Conservation (phyloP, 2,888 invertebrate species). For the Brachyptera putata region DNA sequence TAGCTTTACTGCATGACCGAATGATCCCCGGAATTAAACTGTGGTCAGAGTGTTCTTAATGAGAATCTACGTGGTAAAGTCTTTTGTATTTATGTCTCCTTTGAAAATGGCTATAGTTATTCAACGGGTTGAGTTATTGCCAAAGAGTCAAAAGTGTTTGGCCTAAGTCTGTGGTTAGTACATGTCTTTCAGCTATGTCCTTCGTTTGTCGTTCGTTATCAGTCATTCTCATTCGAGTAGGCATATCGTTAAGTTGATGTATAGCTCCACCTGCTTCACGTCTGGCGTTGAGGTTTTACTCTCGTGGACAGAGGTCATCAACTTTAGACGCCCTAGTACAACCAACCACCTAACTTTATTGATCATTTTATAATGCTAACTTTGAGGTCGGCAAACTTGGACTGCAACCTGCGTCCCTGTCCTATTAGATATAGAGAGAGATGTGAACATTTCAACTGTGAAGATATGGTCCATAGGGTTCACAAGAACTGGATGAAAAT, state of each 20-base stretch:
- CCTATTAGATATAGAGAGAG: too few relatives aligned
- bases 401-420: too few relatives aligned
- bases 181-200: neutral
- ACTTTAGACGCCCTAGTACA: too few relatives aligned
- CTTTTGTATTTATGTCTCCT: neutral
- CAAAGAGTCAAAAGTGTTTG: neutral
- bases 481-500: too few relatives aligned
- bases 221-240: neutral
- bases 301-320: too few relatives aligned
- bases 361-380: too few relatives aligned
- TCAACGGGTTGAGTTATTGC: neutral
- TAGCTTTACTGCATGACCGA: constrained; percentile 1
- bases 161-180: neutral
- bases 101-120: too few relatives aligned
- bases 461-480: too few relatives aligned
- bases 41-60: constrained; percentile 1
- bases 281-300: too few relatives aligned
- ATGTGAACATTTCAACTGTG: too few relatives aligned
- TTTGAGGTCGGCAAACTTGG: too few relatives aligned
- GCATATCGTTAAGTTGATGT: constrained; percentile 7
- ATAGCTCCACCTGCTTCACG: constrained; percentile 7
- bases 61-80: neutral
- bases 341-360: too few relatives aligned
- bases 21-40: neutral
- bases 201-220: neutral